Base-by-base conservation (phyloP, 2,888 invertebrate genomes). In the Ormyrus rosae region DNA sequence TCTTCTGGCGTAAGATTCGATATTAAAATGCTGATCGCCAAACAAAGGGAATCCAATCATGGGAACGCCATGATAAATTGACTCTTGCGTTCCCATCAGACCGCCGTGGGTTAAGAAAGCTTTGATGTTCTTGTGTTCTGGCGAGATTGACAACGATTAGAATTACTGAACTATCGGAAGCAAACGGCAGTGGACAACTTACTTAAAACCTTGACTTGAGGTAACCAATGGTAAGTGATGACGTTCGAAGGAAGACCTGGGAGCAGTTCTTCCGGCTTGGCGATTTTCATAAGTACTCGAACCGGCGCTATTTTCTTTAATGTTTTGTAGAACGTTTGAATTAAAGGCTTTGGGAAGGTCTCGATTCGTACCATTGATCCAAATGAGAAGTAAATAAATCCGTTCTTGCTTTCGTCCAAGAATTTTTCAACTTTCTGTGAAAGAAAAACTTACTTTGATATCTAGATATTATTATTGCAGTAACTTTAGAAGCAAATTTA, bases 311-410 rank as follows among this genome's bases (percentile, higher is more conserved):
- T 86, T 9, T 85, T 86, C 10, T 85, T 81, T 50, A 90, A 88
- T 0, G 86, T 83, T 7, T 77, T 73, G 76, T 89, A 90, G 50
- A 90, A 85, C 0, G 78, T 83, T 8, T 84, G 65, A 0, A 90
- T 4, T 0, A 82, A 48, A 46, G 85, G 64, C 46, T 84, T 82
- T 0, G 89, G 86, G 53, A 89, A 90, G 0, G 89, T 85, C 78
- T 90, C 90, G 61, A 90, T 85, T 63, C 86, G 88, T 4, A 90
- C 80, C 87, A 90, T 88, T 0, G 90, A 90, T 0, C 91, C 91
- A 60, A 91, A 90, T 0, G 88, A 87, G 53, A 91, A 84, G 53
- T 88, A 89, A 7, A 91, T 78, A 55, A 86, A 89, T 2, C 91
- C 91, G 50, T 88, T 53, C 4, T 81, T 82, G 65, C 89, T 88